phyloP scores from a whole-genome alignment of 35 echinoderm and acorn worm genomes.

The Lytechinus variegatus region DNA sequence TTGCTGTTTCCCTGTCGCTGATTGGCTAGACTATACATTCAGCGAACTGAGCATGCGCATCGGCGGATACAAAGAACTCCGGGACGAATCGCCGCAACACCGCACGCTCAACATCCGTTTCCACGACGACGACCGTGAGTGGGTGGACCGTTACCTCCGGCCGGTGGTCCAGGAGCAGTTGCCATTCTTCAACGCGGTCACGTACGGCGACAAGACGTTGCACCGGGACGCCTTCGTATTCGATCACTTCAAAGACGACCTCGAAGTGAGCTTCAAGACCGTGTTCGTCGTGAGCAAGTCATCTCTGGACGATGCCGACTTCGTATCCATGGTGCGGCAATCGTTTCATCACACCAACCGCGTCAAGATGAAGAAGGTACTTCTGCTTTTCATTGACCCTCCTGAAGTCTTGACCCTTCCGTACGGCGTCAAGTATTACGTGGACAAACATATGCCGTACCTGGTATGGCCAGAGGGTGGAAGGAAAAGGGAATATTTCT shows the following conservation, averaged over 20 bases:
- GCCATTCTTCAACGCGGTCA: neutral
- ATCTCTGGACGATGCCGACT: neutral
- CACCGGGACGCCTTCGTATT: constrained; percentile 34
- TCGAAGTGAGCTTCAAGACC: constrained; percentile 42
- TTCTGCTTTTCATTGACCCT: constrained; percentile 13
- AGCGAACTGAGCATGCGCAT: constrained; percentile 19
- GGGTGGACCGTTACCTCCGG: constrained; percentile 12
- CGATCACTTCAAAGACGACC: constrained; percentile 50
- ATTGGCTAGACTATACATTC: constrained; percentile 36
- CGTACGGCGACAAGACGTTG: neutral
- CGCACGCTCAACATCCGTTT: constrained; percentile 40
- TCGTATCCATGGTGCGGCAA: constrained; percentile 25
- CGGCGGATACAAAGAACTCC: constrained; percentile 33
- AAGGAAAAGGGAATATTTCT: constrained; percentile 13
- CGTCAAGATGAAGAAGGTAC: neutral
- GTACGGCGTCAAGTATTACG: neutral
- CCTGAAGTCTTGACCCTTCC: neutral
- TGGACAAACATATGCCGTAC: constrained; percentile 23
- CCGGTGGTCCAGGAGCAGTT: constrained; percentile 9
- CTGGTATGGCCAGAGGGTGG: neutral
- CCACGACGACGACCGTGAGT: constrained; percentile 27
- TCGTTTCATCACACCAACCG: constrained; percentile 18
- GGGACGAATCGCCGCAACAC: neutral
- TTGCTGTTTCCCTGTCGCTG: neutral
- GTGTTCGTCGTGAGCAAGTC: constrained; percentile 43